phyloP scores from a whole-genome alignment of 2,113 vertebrate genomes.

The Pachyramphus minor region DNA sequence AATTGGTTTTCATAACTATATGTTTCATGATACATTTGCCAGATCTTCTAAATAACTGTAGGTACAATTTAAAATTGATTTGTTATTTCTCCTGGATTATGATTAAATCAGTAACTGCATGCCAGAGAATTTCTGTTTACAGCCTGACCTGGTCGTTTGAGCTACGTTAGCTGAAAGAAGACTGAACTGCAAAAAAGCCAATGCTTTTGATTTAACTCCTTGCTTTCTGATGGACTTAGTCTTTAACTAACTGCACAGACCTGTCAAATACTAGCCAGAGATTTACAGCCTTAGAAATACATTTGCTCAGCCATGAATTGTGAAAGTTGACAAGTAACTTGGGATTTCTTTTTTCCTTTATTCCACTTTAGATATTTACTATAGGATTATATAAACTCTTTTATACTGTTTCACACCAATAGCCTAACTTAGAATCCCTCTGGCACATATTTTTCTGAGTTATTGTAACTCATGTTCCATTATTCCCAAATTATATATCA shows the following conservation, averaged over 20 bases:
- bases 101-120: background rate
- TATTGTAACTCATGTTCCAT: background rate
- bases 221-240: background rate
- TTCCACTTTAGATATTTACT: background rate
- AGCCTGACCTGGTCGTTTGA: background rate
- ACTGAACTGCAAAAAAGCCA: background rate
- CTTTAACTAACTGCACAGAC: background rate
- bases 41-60: background rate
- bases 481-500: constrained; percentile 2
- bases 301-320: background rate
- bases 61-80: background rate
- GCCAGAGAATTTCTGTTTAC: background rate
- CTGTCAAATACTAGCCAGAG: background rate
- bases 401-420: background rate
- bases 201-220: background rate
- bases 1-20: background rate
- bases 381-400: background rate
- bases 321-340: background rate
- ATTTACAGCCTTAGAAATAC: background rate
- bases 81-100: background rate
- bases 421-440: background rate
- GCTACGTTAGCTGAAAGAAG: background rate
- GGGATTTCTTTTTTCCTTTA: background rate
- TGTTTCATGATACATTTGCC: background rate
- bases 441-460: background rate